These are phyloP conservation scores for Branchipolynoe longqiensis DNA, from an alignment of 2,888 invertebrate species.

Conservation along the genomic window DNA sequence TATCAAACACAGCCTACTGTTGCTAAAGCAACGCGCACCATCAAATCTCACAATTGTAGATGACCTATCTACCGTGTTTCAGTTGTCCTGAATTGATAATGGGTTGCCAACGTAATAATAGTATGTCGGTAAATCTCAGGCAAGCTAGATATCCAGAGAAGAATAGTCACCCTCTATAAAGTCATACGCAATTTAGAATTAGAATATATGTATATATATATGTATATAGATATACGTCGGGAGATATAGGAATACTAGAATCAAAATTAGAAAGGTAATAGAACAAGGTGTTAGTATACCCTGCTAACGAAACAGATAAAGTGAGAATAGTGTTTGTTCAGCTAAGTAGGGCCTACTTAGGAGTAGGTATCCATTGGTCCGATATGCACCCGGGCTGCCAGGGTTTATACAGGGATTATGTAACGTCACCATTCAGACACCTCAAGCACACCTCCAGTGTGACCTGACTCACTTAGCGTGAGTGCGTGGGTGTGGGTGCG, in stretches of 20 bases:
- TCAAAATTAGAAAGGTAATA: not conserved
- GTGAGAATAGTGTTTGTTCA: too few species aligned
- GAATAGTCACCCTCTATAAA: not conserved
- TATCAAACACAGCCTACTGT: conserved; percentile 45
- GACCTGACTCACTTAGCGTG: too few species aligned
- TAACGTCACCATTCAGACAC: too few species aligned
- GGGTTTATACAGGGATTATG: too few species aligned
- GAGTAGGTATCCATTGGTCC: not conserved
- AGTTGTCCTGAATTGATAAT: not conserved
- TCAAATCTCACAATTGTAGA: conserved; percentile 46
- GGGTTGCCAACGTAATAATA: conserved; percentile 16
- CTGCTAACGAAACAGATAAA: not conserved
- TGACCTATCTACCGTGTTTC: conserved; percentile 10
- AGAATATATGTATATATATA: not conserved
- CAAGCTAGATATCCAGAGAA: conserved; percentile 27
- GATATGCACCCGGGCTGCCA: not conserved
- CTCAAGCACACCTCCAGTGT: too few species aligned
- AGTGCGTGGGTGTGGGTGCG: too few species aligned
- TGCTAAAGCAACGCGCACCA: conserved; percentile 41
- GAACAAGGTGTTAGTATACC: conserved; percentile 7
- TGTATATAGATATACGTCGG: not conserved
- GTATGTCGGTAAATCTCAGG: conserved; percentile 17
- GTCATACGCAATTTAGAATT: conserved; percentile 6
- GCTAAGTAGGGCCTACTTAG: too few species aligned
- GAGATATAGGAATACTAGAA: conserved; percentile 46